Conservation (phyloP, 92 coral and sea anemone species). For the Actinernus sp. region DNA sequence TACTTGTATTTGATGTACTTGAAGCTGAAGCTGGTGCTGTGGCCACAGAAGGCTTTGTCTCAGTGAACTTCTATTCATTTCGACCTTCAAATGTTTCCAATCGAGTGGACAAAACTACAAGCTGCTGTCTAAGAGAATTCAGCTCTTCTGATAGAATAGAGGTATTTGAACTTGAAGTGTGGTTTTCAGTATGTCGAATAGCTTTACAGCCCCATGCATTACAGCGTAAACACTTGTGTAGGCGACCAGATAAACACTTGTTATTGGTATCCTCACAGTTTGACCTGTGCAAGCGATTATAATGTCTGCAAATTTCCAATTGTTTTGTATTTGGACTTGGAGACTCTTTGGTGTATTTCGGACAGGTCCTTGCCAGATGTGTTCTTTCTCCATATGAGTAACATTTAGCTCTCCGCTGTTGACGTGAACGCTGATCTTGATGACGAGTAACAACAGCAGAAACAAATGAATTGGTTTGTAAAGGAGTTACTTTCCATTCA, state of each 20-base stretch:
- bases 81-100: too few relatives aligned
- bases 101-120: too few relatives aligned
- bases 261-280: slow-evolving; percentile 46
- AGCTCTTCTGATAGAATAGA: neutral
- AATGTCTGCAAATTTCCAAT: slow-evolving; percentile 43
- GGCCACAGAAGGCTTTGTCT: too few relatives aligned
- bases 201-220: slow-evolving; percentile 52
- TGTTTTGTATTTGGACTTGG: too few relatives aligned
- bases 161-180: slow-evolving; percentile 6
- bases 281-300: slow-evolving; percentile 33
- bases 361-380: slow-evolving; percentile 44
- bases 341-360: too few relatives aligned
- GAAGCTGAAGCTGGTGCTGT: too few relatives aligned
- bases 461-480: slow-evolving; percentile 9
- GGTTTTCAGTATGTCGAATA: slow-evolving; percentile 17
- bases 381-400: slow-evolving; percentile 29
- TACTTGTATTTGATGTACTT: too few relatives aligned
- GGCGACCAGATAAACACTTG: slow-evolving; percentile 41
- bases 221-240: slow-evolving; percentile 36
- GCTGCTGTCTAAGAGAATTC: too few relatives aligned
- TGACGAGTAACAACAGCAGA: slow-evolving; percentile 1
- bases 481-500: slow-evolving; percentile 23
- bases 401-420: slow-evolving; percentile 35
- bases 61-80: too few relatives aligned
- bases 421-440: slow-evolving; percentile 7